A percentile compares a stretch with the other conserved stretches of the same genome.
Evolutionary conservation across 2,888 invertebrate genomes (phyloP).

Genomic region (Lepidonotus clava): DNA sequence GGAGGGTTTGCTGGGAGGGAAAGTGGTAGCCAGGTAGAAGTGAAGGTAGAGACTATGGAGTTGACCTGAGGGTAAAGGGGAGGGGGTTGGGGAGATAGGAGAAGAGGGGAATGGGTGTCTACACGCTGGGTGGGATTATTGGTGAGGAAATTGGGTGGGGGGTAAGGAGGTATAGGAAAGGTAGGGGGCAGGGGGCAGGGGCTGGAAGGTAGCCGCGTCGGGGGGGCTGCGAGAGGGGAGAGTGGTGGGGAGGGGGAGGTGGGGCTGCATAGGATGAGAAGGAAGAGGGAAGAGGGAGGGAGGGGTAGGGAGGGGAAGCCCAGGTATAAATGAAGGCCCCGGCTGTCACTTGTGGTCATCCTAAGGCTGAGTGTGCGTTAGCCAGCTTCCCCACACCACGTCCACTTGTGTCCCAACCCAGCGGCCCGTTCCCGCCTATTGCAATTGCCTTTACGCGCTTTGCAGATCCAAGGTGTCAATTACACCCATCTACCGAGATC

Average conservation of each 20-base stretch:
- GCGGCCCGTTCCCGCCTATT: neutral
- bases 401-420: too few relatives aligned
- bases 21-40: neutral
- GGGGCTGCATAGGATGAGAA: neutral
- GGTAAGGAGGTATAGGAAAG: neutral
- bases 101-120: neutral
- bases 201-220: neutral
- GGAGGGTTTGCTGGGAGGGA: neutral
- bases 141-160: conserved; percentile 1
- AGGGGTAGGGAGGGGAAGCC: neutral
- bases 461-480: too few relatives aligned
- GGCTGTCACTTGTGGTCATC: neutral
- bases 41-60: neutral
- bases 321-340: neutral
- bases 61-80: neutral
- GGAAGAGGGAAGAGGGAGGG: neutral
- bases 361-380: neutral
- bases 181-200: neutral
- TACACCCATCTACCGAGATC: too few relatives aligned
- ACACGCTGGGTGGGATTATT: neutral
- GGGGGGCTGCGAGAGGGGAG: neutral
- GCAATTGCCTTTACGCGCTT: too few relatives aligned
- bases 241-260: neutral
- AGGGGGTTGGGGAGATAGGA: neutral
- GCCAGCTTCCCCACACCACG: neutral